Evolutionary conservation across 2,797 vertebrate species (phyloP).

Genomic region (Anabas testudineus): DNA sequence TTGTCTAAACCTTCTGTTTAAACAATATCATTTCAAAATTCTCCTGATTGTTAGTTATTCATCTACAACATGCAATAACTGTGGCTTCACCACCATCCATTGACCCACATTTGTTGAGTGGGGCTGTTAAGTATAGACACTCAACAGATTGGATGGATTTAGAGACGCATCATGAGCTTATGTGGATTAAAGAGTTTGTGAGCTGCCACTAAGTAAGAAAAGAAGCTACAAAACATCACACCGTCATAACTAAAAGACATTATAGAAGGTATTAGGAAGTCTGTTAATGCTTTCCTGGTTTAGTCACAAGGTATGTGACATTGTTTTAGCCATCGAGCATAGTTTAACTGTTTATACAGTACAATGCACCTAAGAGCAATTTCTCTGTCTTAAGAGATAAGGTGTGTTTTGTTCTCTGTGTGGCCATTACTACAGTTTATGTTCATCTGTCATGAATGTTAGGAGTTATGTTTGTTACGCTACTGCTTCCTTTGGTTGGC

Average conservation of each 20-base stretch:
- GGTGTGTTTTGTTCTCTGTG: neutral
- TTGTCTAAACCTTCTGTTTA: neutral
- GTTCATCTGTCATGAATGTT: neutral
- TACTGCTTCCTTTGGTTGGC: neutral
- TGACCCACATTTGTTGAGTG: constrained; percentile 70
- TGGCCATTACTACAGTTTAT: no score
- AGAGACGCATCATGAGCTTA: constrained; percentile 74
- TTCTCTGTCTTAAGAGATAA: neutral
- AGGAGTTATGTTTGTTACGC: neutral
- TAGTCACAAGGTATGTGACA: neutral
- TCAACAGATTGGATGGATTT: constrained; percentile 81
- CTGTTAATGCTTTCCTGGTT: constrained; percentile 8
- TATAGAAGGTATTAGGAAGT: no score
- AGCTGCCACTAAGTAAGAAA: constrained; percentile 51
- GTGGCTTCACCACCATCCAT: constrained; percentile 36
- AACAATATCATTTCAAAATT: neutral
- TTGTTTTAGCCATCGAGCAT: neutral
- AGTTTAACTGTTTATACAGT: neutral
- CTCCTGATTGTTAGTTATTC: constrained; percentile 2
- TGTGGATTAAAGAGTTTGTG: constrained; percentile 74
- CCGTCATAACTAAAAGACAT: neutral
- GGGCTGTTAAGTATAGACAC: constrained; percentile 70
- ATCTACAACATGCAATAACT: neutral
- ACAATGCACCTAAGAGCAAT: neutral
- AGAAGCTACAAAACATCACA: constrained; percentile 38